These are phyloP conservation scores for Myotis daubentonii DNA, from an alignment of 2,797 vertebrate species.

Conservation along the genomic window DNA sequence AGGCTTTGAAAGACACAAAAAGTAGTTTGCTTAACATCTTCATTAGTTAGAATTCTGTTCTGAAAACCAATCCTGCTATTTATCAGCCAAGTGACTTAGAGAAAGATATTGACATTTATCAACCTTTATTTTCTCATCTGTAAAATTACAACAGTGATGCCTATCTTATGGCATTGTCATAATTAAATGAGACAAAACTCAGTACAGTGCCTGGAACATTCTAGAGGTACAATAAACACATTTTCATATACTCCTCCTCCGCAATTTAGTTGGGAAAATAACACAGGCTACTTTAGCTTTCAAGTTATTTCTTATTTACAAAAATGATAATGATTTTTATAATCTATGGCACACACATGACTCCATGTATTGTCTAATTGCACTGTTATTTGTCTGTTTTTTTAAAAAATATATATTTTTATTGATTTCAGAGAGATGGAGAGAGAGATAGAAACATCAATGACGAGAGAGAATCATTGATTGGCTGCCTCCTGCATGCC, in stretches of 20 bases:
- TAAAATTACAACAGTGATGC: constrained; percentile 12
- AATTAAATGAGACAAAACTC: constrained; percentile 27
- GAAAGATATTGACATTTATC: constrained; percentile 11
- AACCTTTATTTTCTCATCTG: constrained; percentile 9
- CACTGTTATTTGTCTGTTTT: background rate
- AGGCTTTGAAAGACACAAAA: constrained; percentile 1
- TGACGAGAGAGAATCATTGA: background rate
- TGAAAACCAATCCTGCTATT: background rate
- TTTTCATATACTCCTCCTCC: background rate
- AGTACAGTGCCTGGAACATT: background rate
- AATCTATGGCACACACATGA: background rate
- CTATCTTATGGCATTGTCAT: background rate
- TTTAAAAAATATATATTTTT: background rate
- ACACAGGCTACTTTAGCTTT: constrained; percentile 12
- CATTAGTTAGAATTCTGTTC: background rate
- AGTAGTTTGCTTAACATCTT: background rate
- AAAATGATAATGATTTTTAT: constrained; percentile 33
- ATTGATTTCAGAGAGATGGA: background rate
- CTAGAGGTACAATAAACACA: background rate
- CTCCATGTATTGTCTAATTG: constrained; percentile 13
- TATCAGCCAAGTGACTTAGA: background rate
- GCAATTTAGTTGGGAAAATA: background rate
- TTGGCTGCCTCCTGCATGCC: background rate
- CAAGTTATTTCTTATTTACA: constrained; percentile 6
- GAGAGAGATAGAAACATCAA: too few relatives aligned